These are phyloP conservation scores for Eumacrocentrus americanus DNA, from an alignment of 2,888 invertebrate genomes.

Conservation along the genomic window DNA sequence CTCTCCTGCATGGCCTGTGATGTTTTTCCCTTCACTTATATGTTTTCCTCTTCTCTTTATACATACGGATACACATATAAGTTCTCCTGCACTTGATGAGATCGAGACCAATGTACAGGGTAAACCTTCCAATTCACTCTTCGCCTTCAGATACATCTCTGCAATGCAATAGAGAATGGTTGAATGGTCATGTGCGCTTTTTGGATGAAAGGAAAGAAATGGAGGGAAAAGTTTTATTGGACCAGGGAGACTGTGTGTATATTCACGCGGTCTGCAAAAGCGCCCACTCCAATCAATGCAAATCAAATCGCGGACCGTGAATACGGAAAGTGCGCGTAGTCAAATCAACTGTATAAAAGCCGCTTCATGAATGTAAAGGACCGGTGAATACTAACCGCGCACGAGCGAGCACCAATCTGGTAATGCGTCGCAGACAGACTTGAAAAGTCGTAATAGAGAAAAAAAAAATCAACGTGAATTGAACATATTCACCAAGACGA, in stretches of 20 bases:
- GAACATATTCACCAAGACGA: not conserved
- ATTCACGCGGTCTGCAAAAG: slow-evolving; percentile 28
- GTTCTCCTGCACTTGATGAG: not conserved
- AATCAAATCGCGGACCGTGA: slow-evolving; percentile 58
- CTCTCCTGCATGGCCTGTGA: not conserved
- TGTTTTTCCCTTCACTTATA: no score
- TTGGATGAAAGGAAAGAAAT: slow-evolving; percentile 13
- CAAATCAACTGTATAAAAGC: slow-evolving; percentile 60
- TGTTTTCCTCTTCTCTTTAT: not conserved
- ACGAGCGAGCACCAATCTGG: slow-evolving; percentile 53
- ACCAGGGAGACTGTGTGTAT: not conserved
- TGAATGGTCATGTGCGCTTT: not conserved
- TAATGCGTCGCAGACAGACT: slow-evolving; percentile 51
- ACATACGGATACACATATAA: not conserved
- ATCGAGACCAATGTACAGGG: not conserved
- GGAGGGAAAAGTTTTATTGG: slow-evolving; percentile 19
- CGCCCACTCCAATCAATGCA: slow-evolving; percentile 61
- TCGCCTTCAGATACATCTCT: not conserved
- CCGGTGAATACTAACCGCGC: slow-evolving; percentile 54
- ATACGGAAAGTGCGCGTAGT: slow-evolving; percentile 53
- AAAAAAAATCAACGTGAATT: not conserved
- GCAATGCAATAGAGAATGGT: not conserved
- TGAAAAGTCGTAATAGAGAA: not conserved
- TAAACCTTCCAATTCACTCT: not conserved
- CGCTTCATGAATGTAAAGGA: slow-evolving; percentile 60